Evolutionary conservation across 2,888 invertebrate species (phyloP).

Genomic region (Agrotis segetum): DNA sequence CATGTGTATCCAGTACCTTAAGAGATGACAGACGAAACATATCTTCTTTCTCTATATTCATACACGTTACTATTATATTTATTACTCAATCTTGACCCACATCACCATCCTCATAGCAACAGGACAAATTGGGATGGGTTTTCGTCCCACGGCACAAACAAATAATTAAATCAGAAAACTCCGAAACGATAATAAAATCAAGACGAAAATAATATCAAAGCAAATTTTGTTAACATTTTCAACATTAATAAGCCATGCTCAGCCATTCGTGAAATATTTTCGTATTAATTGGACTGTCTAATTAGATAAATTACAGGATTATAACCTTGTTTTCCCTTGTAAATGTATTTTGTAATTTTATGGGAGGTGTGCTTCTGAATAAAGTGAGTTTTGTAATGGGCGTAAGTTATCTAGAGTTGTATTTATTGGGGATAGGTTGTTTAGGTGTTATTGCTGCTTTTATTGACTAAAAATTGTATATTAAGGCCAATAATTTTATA

Average conservation of each 20-base stretch:
- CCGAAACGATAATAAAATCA: constrained; percentile 46
- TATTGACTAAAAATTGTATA: no score
- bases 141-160: constrained; percentile 23
- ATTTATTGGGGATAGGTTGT: neutral
- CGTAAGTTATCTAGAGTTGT: neutral
- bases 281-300: constrained; percentile 58
- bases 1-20: no score
- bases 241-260: constrained; percentile 45
- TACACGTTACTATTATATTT: no score
- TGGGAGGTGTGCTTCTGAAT: constrained; percentile 9
- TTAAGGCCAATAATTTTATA: no score
- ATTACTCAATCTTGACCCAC: neutral
- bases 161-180: constrained; percentile 48
- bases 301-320: constrained; percentile 56
- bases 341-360: constrained; percentile 12
- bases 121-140: neutral
- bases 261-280: constrained; percentile 51
- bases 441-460: neutral
- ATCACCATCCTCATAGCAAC: constrained; percentile 15
- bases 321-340: constrained; percentile 32
- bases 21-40: no score
- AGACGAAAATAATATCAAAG: constrained; percentile 54
- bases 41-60: no score
- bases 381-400: constrained; percentile 3
- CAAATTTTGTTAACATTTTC: constrained; percentile 32